These are phyloP conservation scores for Syngnathus scovelli DNA, from an alignment of 2,113 vertebrate species.

Conservation along the genomic window DNA sequence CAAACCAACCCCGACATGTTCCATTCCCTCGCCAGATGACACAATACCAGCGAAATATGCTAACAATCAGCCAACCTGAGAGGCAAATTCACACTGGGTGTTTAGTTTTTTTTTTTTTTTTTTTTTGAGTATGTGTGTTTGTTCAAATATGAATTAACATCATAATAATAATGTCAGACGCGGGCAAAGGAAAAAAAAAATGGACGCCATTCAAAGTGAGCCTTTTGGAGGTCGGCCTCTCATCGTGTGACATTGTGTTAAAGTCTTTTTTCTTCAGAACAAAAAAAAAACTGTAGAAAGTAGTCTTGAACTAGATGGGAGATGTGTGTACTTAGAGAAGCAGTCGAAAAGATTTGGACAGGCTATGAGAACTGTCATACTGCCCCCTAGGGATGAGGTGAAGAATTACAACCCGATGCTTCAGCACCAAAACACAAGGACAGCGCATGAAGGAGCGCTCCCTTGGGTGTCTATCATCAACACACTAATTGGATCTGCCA, in stretches of 20 bases:
- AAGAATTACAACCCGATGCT: slow-evolving; percentile 42
- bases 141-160: slow-evolving; percentile 40
- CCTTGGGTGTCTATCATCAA: slow-evolving; percentile 55
- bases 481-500: slow-evolving; percentile 52
- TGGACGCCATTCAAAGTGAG: slow-evolving; percentile 22
- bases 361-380: slow-evolving; percentile 50
- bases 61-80: slow-evolving; percentile 42
- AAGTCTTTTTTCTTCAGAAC: slow-evolving; percentile 21
- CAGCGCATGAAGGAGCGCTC: slow-evolving; percentile 43
- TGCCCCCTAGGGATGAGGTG: slow-evolving; percentile 61
- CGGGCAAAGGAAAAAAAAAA: slow-evolving; percentile 1
- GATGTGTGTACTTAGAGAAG: slow-evolving; percentile 30
- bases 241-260: slow-evolving; percentile 44
- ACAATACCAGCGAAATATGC: slow-evolving; percentile 49
- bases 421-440: slow-evolving; percentile 49
- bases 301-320: slow-evolving; percentile 33
- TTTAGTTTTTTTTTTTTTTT: not conserved
- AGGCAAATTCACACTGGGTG: slow-evolving; percentile 25
- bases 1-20: slow-evolving; percentile 33
- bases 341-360: slow-evolving; percentile 8
- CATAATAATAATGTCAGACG: slow-evolving; percentile 36
- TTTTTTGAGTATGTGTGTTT: slow-evolving; percentile 14
- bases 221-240: slow-evolving; percentile 27
- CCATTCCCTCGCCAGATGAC: slow-evolving; percentile 37
- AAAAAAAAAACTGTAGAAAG: slow-evolving; percentile 35